Evolutionary conservation across 1,140 invertebrate species (phyloP).

Genomic region (Lucilia cuprina): DNA sequence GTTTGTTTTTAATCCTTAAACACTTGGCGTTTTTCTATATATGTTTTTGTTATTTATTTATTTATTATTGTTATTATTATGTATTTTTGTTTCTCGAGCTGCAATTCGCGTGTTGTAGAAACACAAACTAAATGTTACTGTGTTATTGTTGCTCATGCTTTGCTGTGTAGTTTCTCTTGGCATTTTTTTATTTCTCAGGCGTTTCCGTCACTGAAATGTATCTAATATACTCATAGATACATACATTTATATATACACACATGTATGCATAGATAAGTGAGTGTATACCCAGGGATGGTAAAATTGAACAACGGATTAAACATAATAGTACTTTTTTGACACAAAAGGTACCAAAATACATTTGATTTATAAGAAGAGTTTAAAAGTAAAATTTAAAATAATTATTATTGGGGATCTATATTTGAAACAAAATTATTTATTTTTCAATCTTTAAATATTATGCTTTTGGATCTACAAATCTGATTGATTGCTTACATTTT

Average conservation of each 20-base stretch:
- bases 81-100: not conserved
- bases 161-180: not conserved
- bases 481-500: too few relatives aligned
- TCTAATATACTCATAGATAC: constrained; percentile 5
- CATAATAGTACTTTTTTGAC: too few relatives aligned
- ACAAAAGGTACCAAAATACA: too few relatives aligned
- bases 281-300: too few relatives aligned
- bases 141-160: not conserved
- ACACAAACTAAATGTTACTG: not conserved
- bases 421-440: too few relatives aligned
- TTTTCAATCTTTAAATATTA: too few relatives aligned
- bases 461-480: too few relatives aligned
- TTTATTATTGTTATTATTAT: not conserved
- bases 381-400: too few relatives aligned
- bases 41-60: not conserved
- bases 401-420: too few relatives aligned
- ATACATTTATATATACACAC: not conserved
- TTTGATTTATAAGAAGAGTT: too few relatives aligned
- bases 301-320: too few relatives aligned
- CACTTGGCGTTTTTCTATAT: not conserved
- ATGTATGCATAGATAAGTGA: too few relatives aligned
- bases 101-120: not conserved
- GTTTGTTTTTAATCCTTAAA: not conserved
- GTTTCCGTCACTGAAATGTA: not conserved
- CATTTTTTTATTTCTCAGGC: constrained; percentile 5